A percentile compares a stretch with the other conserved stretches of the same genome.
Evolutionary conservation across 2,797 vertebrate genomes (phyloP).

Genomic region (Xenentodon cancila): DNA sequence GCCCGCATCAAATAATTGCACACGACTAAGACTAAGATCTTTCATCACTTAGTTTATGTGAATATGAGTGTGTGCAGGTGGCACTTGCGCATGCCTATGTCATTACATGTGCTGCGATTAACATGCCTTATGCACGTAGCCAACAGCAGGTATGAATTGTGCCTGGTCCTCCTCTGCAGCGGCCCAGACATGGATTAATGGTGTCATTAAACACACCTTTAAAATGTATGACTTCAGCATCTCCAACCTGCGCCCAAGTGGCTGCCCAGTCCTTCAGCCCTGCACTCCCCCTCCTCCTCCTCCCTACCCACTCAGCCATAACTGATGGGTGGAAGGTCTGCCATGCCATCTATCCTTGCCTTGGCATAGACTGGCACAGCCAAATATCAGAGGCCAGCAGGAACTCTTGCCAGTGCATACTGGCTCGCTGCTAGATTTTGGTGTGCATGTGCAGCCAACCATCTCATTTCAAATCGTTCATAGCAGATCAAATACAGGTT

Average conservation of each 20-base stretch:
- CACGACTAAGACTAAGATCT: background rate
- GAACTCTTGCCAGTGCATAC: constrained; percentile 20
- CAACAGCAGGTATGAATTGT: constrained; percentile 62
- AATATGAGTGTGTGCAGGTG: constrained; percentile 31
- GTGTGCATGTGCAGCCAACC: background rate
- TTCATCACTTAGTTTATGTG: constrained; percentile 48
- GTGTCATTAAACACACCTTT: constrained; percentile 77
- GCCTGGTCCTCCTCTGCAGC: constrained; percentile 56
- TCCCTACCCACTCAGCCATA: constrained; percentile 47
- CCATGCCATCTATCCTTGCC: constrained; percentile 53
- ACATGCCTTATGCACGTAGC: constrained; percentile 20
- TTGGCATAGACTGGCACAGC: constrained; percentile 45
- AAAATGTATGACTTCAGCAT: constrained; percentile 78
- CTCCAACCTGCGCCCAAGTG: constrained; percentile 54
- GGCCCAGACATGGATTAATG: constrained; percentile 75
- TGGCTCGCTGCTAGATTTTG: constrained; percentile 1
- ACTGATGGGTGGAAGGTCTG: constrained; percentile 49
- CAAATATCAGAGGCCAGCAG: constrained; percentile 33
- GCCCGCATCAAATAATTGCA: too few species aligned
- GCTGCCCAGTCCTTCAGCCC: constrained; percentile 30
- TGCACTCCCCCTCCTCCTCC: background rate
- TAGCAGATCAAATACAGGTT: too few species aligned
- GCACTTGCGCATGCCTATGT: constrained; percentile 24
- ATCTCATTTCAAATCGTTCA: too few species aligned
- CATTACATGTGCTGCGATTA: constrained; percentile 11